Percentiles rank a stretch among this genome's conserved stretches.
Conservation (phyloP, 2,113 vertebrate genomes). For the Tupaia tana region DNA sequence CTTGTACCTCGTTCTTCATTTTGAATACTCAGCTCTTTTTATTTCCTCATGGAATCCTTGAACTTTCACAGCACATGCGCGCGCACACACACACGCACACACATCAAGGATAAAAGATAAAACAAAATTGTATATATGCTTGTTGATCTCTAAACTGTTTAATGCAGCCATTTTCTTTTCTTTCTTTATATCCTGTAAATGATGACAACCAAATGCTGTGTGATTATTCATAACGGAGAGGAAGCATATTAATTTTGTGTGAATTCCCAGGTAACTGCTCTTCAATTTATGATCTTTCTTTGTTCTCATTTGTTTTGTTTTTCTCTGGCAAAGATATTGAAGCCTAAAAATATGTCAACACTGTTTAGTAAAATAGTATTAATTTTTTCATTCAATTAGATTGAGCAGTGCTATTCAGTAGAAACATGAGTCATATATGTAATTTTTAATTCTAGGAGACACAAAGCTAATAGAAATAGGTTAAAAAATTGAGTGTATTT, state of each 20-base stretch:
- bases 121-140: conserved; percentile 76
- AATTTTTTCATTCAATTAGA: neutral
- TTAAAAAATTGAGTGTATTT: conserved; percentile 46
- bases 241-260: conserved; percentile 79
- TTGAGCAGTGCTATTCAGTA: neutral
- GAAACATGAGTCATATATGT: neutral
- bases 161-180: conserved; percentile 39
- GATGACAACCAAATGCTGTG: conserved; percentile 64
- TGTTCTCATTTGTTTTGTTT: conserved; percentile 63
- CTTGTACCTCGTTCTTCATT: conserved; percentile 74
- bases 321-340: conserved; percentile 50
- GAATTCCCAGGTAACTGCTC: conserved; percentile 60
- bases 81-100: neutral
- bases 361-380: neutral
- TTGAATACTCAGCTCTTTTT: conserved; percentile 71
- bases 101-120: conserved; percentile 53
- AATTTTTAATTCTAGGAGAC: neutral
- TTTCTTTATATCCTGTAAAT: conserved; percentile 55
- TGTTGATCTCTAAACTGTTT: conserved; percentile 80
- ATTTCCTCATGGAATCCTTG: conserved; percentile 69
- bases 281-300: conserved; percentile 47
- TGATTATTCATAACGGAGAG: conserved; percentile 69
- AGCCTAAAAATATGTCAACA: conserved; percentile 37
- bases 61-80: conserved; percentile 59
- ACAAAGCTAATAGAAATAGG: neutral